These are phyloP conservation scores for Trogon surrucura DNA, from an alignment of 2,113 vertebrate species.

Conservation along the genomic window DNA sequence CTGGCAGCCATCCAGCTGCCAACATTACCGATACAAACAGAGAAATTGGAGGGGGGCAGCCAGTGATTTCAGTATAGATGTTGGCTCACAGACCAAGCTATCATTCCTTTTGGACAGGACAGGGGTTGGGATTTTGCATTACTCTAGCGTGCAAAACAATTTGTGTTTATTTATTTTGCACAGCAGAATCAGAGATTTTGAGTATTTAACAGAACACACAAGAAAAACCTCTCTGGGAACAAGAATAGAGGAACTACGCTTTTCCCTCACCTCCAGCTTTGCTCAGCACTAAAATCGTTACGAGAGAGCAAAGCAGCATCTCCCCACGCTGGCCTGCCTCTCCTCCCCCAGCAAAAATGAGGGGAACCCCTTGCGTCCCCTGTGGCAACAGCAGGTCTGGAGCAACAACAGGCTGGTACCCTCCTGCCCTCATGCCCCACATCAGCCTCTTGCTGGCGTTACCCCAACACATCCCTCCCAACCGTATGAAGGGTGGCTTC, in stretches of 20 bases:
- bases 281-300: fast-evolving
- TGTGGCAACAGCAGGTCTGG: fast-evolving
- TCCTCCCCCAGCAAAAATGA: background rate
- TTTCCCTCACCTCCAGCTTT: background rate
- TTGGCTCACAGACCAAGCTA: background rate
- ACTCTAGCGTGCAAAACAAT: background rate
- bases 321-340: background rate
- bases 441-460: background rate
- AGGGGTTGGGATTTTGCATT: background rate
- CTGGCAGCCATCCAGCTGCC: background rate
- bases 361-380: background rate
- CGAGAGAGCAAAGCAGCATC: too few relatives aligned
- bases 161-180: background rate
- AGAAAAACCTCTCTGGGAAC: background rate
- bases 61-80: background rate
- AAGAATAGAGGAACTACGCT: too few relatives aligned
- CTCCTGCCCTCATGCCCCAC: too few relatives aligned
- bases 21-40: background rate
- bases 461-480: too few relatives aligned
- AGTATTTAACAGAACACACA: background rate
- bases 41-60: background rate
- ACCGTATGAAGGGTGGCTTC: fast-evolving
- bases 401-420: background rate
- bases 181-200: background rate
- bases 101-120: background rate